These are phyloP conservation scores for Peromyscus nudipes DNA, from an alignment of 2,797 vertebrate genomes.

Conservation along the genomic window DNA sequence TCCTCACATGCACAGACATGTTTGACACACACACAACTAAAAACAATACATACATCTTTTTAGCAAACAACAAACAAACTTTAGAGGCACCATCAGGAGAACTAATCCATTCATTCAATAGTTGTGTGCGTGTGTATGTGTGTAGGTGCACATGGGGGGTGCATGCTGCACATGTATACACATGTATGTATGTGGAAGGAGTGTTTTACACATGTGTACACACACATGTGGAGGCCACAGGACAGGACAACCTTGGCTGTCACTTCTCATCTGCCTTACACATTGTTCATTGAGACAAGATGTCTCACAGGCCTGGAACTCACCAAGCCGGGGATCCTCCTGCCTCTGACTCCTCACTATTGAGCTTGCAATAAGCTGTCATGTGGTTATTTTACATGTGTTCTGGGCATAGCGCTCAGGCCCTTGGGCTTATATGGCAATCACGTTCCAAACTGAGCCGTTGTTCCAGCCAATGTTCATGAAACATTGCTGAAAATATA, in stretches of 20 bases:
- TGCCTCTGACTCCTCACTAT: background rate
- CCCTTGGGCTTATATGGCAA: background rate
- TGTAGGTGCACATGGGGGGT: background rate
- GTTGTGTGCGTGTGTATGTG: background rate
- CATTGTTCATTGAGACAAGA: background rate
- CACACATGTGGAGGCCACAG: background rate
- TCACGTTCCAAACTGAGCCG: background rate
- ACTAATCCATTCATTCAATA: background rate
- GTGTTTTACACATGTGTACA: too few relatives aligned
- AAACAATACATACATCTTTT: background rate
- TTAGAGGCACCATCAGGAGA: background rate
- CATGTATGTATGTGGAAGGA: background rate
- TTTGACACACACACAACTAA: background rate
- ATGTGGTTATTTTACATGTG: background rate
- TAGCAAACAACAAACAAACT: background rate
- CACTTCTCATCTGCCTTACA: background rate
- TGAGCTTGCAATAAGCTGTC: background rate
- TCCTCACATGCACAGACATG: too few relatives aligned
- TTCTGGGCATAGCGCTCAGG: background rate
- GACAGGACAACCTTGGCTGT: background rate
- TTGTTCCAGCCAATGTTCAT: background rate
- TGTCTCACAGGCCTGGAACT: background rate
- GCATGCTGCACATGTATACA: too few relatives aligned
- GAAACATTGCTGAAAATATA: background rate
- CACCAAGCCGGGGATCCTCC: background rate